Base-by-base conservation (phyloP, 2,797 vertebrate species). In the Ambastaia sidthimunki region DNA sequence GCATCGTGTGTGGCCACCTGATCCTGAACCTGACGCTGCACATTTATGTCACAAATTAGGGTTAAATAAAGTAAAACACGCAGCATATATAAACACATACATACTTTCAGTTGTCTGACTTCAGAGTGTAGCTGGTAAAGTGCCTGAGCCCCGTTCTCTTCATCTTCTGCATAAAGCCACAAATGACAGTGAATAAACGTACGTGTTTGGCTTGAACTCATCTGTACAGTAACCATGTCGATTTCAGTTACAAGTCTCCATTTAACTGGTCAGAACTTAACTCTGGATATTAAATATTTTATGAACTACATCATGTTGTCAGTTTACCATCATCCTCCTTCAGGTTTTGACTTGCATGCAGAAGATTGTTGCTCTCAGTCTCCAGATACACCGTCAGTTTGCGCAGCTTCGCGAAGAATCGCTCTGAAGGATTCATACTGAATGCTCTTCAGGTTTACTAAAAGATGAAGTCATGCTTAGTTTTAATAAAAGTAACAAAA, bases 71-170 rank as follows among this genome's bases (percentile, higher is more conserved):
- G 34, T 21, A 25, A 60, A 57, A 50, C 13, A 74, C 3, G 10
- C 66, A 55, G 23, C 4, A 50, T 21, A 19, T 34, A 37, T 57
- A 12, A 19, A 44, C 31, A 72, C 7, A 19, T 5, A 74, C 78
- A 70, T 92, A 99, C 97, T 95, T 98, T 97, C 7, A 97, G 70
- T 80, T 80, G 76, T 48, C 67, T 84, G 55, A 95, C 89, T 79
- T 98, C 95, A 1, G 91, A 89, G 37, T 92, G 92, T 66, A 98
- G 77, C 11, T 96, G 93, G 74, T 94, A 90, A 76, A 95, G 92
- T 3, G 92, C 89, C 87, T 88, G 77, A 85, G 90, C 90, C 67
- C 75, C 78, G 55, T 89, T 94, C 18, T 91, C 91, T 11, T 92
- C 85, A 67, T 85, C 89, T 31, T 94, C 96, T 96, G 91, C 62